Base-by-base conservation (phyloP, 2,888 invertebrate genomes). In the Erebia ligea region DNA sequence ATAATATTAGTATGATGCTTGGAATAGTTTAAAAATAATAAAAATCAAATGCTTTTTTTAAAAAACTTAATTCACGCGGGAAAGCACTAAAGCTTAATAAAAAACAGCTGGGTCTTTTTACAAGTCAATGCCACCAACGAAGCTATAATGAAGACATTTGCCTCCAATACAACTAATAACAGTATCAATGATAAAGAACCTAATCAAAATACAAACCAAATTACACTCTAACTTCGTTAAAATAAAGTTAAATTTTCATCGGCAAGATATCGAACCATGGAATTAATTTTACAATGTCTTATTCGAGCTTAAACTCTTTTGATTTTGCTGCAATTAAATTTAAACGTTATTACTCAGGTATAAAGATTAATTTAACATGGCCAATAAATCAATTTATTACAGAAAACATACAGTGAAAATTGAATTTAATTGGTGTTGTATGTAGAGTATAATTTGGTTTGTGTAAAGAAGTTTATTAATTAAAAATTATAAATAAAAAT, bases 91-190 rank as follows among this genome's bases (percentile, higher is more conserved):
- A 57, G 19, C 34, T 34, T 34, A 34, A 42, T 42, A 45, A 66
- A 67, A 63, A 72, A 71, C 70, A 74, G 72, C 71, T 74, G 73
- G 69, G 71, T 70, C 56, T 73, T 76, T 73, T 69, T 68, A 72
- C 72, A 69, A 72, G 74, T 72, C 68, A 64, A 77, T 73, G 80
- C 89, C 89, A 89, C 89, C 90, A 89, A 88, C 90, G 90, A 81
- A 76, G 89, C 34, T 68, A 67, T 85, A 89, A 90, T 90, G 84
- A 90, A 90, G 89, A 88, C 89, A 88, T 90, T 88, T 82, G 81
- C 83, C 80, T 84, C 79, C 80, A 81, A 85, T 84, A 86, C 82
- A 81, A 82, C 77, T 85, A 84, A 84, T 81, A 79, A 80, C 81
- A 78, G 80, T 80, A 80, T 79, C 78, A 77, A 80, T 77, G 82